phyloP scores from a whole-genome alignment of 2,888 invertebrate genomes.

The Timema podura region DNA sequence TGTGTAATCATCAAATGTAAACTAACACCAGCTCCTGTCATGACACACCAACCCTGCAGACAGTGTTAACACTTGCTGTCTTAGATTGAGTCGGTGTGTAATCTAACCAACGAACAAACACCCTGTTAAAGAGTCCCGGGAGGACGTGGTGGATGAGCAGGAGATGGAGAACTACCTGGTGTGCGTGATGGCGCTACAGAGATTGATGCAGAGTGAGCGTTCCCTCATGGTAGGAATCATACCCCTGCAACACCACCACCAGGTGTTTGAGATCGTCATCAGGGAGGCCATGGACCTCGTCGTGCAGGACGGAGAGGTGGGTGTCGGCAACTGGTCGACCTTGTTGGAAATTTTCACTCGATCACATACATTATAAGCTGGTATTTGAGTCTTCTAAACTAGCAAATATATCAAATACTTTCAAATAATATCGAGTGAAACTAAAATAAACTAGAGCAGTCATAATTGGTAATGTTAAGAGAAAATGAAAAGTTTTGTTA shows the following conservation, averaged over 20 bases:
- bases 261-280: slow-evolving; percentile 79
- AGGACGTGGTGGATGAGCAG: slow-evolving; percentile 65
- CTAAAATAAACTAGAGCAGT: no score
- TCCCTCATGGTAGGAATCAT: slow-evolving; percentile 79
- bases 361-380: background rate
- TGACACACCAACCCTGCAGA: no score
- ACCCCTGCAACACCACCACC: slow-evolving; percentile 72
- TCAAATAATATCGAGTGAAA: no score
- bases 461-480: background rate
- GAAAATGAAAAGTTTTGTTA: background rate
- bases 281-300: slow-evolving; percentile 80
- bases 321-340: background rate
- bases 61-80: no score
- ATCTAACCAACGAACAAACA: no score
- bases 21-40: no score
- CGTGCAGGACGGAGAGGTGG: slow-evolving; percentile 79
- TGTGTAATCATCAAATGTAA: no score
- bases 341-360: no score
- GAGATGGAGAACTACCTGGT: slow-evolving; percentile 82
- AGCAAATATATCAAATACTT: no score
- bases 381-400: no score
- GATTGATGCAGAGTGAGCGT: slow-evolving; percentile 84
- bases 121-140: slow-evolving; percentile 44
- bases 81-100: no score
- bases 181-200: slow-evolving; percentile 75